Evolutionary conservation across 1,140 invertebrate species (phyloP), one percentile per base, ranked within the genome.

Genomic region (Pseudomyrmex concolor): DNA sequence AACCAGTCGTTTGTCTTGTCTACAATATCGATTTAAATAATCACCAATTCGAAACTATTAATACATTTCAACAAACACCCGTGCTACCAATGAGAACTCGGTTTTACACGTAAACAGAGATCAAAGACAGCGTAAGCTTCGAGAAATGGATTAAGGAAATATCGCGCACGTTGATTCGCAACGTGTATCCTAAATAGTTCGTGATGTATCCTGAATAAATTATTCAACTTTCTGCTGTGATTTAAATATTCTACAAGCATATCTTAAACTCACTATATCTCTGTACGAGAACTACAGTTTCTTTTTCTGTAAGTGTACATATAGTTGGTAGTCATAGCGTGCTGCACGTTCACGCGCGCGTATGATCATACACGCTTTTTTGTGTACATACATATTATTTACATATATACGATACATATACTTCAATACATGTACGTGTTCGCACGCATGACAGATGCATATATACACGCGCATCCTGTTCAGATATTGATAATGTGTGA

Each of bases 11-110:
- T 84, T 91, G 77, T 89, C 72, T 89, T 81, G 60, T 88, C 90
- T 92, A 92, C 91, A 92, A 87, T 78, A 89, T 74, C 77, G 74
- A 89, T 91, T 90, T 84, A 85, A 91, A 91, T 83, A 91, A 88
- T 83, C 86, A 50, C 67, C 78, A 57, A 57, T 45, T 82, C 71
- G 67, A 88, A 85, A 83, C 83, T 76, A 48, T 73, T 67, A 63
- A 54, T 83, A 76, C 51, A 9, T 68, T 78, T 50, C 63, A 50
- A 57, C 73, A 63, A 88, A 78, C 43, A 63, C 67, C 54, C 66
- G 54, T 19, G 59, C 55, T 59, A 72, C 25, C 64, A 60, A 68
- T 50, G 34, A 63, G 74, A 66, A 73, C 43, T 59, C 12, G 54
- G 71, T n/a, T 80, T 72, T 22, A 51, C 51, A 83, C 72, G 34